Evolutionary conservation across 2,888 invertebrate genomes (phyloP), one percentile per base, ranked within the genome.

Genomic region (Oxytorus armatus): DNA sequence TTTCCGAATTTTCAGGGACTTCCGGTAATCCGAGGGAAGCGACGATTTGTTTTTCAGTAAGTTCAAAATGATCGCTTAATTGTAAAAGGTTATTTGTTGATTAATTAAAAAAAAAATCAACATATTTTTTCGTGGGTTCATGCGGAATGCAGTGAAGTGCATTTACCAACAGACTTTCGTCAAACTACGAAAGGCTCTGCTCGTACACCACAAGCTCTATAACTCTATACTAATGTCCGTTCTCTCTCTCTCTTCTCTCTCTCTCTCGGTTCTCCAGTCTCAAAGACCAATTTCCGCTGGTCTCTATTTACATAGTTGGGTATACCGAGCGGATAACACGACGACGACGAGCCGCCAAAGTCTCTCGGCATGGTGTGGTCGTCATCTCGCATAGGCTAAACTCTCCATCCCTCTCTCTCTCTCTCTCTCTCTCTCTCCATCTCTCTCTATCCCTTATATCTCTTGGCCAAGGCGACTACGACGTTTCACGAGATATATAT

Each of bases 231-330:
- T 53, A 25, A 18, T 61, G 53, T 36, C 11, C 33, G 16, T 7
- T 29, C 29, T 36, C 18, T 10, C 14, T 39, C 33, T 29, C 53
- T 16, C 16, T n/a, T 18, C 55, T n/a, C 39, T 42, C 21, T 63
- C 55, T 44, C 16, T 42, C 42, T 73, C 47, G 18, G 57, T 53
- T 69, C 69, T 83, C 85, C 85, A 84, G 86, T 87, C 88, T 88
- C 90, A 88, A 90, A 89, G 90, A 90, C 90, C 90, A 89, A 90
- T 90, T 90, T 90, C 90, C 91, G 89, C 83, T 84, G 87, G 87
- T 86, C 86, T 88, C 86, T 90, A 90, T 91, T 90, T 90, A 89
- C 89, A 90, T 90, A 90, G 90, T 88, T 88, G 86, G 87, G 85
- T 89, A 88, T 87, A 88, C 88, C 84, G 82, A 83, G 88, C 85